Base-by-base conservation (phyloP, 2,888 invertebrate genomes). In the Drosophila percnosoma region DNA sequence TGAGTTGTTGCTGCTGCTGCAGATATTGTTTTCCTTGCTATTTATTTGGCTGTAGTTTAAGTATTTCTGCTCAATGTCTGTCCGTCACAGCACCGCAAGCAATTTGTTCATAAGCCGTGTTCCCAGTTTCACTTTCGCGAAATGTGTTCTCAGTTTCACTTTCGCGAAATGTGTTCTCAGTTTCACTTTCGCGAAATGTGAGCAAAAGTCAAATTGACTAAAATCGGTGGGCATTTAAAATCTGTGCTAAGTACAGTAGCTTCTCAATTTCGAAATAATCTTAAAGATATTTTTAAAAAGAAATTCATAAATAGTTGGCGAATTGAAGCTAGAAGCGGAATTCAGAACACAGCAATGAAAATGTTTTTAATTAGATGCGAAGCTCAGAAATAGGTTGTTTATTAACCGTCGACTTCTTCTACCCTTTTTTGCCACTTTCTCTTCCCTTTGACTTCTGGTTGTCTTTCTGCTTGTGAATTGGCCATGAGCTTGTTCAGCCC, bases 11-110 rank as follows among this genome's bases (percentile, higher is more conserved):
- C 40, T 60, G 45, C 7, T 49, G 36, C 42, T 33, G 29, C 42
- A 57, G n/a, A 57, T 38, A 36, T 67, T 61, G 52, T 65, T 64
- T 53, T n/a, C 45, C 54, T 24, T 38, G 52, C 40, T 54, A 54
- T 60, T 61, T 53, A 66, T 66, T 63, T 60, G 52, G 31, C 21
- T 66, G 29, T 53, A 53, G 55, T 60, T 73, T 45, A 42, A 66
- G 65, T 59, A 33, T 21, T n/a, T 52, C 36, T 42, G 18, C 42
- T 34, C 21, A n/a, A 29, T 4, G 34, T 62, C 21, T 21, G 48
- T 27, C 11, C 6, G 21, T 21, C 36, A 62, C 13, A 10, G 45
- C 27, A 33, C 34, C 38, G 21, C 62, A 58, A 51, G 36, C 59
- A 51, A 54, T 67, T 73, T 61, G 34, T 31, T 42, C 29, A 34